These are phyloP conservation scores for Steromphala cineraria DNA, from an alignment of 2,888 invertebrate genomes.

Conservation along the genomic window DNA sequence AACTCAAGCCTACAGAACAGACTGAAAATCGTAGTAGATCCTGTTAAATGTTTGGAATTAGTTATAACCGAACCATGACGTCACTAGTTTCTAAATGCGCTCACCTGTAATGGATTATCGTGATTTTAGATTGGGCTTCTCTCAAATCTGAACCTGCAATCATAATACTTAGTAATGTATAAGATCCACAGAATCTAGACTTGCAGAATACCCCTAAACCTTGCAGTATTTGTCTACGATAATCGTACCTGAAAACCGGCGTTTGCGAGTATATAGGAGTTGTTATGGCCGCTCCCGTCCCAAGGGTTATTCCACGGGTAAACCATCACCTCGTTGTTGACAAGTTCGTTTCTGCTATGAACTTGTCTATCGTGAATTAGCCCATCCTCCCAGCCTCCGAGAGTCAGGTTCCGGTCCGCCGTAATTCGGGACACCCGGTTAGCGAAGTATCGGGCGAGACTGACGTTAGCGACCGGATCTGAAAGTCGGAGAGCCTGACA, in stretches of 20 bases:
- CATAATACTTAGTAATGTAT: no score
- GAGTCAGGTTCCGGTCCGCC: background rate
- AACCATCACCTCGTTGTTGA: constrained; percentile 47
- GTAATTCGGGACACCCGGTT: background rate
- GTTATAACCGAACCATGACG: no score
- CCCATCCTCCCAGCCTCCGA: constrained; percentile 60
- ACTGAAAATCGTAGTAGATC: no score
- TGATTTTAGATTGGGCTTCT: no score
- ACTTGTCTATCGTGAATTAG: constrained; percentile 30
- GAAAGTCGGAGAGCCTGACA: constrained; percentile 46
- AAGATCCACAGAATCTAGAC: no score
- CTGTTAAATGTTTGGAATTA: no score
- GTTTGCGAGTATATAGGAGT: constrained; percentile 65
- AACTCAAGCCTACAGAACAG: no score
- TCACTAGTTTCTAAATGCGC: no score
- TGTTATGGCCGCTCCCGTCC: constrained; percentile 50
- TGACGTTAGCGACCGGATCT: constrained; percentile 24
- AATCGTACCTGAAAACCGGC: constrained; percentile 68
- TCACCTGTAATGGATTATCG: no score
- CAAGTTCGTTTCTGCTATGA: constrained; percentile 30
- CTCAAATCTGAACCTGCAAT: no score
- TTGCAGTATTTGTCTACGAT: no score
- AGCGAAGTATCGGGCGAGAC: constrained; percentile 29
- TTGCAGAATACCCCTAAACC: no score
- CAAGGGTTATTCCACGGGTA: constrained; percentile 67